Conservation (phyloP, 2,888 invertebrate species). For the Drosophila ezoana region DNA sequence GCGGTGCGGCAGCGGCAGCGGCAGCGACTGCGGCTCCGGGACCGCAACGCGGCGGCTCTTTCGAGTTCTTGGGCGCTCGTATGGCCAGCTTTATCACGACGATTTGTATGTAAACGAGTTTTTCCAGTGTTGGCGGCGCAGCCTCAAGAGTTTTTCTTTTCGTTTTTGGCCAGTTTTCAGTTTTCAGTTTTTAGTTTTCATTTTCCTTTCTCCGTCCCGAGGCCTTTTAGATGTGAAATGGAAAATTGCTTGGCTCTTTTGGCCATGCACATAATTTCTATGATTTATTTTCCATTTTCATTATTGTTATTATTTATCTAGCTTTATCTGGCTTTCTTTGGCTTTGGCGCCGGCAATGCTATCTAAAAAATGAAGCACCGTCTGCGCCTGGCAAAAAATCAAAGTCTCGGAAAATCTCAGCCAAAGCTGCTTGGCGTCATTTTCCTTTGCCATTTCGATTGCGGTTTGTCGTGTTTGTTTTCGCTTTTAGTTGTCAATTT, state of each 20-base stretch:
- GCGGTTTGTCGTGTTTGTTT: constrained; percentile 46
- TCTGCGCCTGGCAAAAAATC: too few species aligned
- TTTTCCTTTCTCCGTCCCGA: constrained; percentile 66
- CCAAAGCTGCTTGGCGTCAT: constrained; percentile 29
- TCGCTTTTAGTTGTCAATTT: constrained; percentile 51
- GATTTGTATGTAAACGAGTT: constrained; percentile 84
- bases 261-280: constrained; percentile 65
- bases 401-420: constrained; percentile 39
- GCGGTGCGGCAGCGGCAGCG: constrained; percentile 25
- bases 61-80: constrained; percentile 84
- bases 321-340: constrained; percentile 61
- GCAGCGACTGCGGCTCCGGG: constrained; percentile 38
- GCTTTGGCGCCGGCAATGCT: constrained; percentile 53
- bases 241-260: constrained; percentile 61
- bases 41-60: constrained; percentile 78
- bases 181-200: constrained; percentile 54
- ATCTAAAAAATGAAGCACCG: constrained; percentile 30
- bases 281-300: constrained; percentile 73
- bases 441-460: constrained; percentile 42
- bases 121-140: constrained; percentile 69
- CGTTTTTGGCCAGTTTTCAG: constrained; percentile 69
- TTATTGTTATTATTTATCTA: constrained; percentile 51
- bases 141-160: constrained; percentile 52
- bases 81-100: constrained; percentile 84
- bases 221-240: constrained; percentile 62